Evolutionary conservation across 2,888 invertebrate genomes (phyloP).

Genomic region (Sminthurides aquaticus): DNA sequence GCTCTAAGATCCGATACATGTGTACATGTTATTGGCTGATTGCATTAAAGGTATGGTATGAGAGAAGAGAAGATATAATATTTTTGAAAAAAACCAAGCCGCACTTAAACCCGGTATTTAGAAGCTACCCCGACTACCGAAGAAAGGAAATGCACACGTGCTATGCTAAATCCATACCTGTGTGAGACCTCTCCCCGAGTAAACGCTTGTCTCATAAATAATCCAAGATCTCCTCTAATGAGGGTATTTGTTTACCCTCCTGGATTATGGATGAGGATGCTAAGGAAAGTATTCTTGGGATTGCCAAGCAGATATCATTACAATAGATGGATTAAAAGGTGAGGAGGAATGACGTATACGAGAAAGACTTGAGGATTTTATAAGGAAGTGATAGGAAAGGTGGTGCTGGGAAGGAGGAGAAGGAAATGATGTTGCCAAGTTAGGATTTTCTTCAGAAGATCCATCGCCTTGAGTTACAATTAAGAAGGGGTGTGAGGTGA

Average conservation of each 20-base stretch:
- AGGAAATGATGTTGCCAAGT: background rate
- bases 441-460: background rate
- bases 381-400: background rate
- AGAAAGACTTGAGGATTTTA: no score
- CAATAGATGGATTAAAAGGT: no score
- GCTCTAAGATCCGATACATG: no score
- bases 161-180: background rate
- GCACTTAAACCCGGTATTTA: background rate
- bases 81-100: background rate
- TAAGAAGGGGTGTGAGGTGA: background rate
- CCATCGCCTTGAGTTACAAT: background rate
- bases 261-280: no score
- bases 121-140: background rate
- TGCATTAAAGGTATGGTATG: no score
- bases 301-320: no score
- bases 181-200: background rate
- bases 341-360: background rate
- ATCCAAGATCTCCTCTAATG: background rate
- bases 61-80: background rate
- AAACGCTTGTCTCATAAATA: background rate
- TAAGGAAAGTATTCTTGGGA: no score
- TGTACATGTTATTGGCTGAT: no score
- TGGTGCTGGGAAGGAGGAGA: background rate
- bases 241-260: background rate
- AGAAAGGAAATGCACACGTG: background rate